Evolutionary conservation across 2,888 invertebrate species (phyloP).

Genomic region (Mystacides longicornis): DNA sequence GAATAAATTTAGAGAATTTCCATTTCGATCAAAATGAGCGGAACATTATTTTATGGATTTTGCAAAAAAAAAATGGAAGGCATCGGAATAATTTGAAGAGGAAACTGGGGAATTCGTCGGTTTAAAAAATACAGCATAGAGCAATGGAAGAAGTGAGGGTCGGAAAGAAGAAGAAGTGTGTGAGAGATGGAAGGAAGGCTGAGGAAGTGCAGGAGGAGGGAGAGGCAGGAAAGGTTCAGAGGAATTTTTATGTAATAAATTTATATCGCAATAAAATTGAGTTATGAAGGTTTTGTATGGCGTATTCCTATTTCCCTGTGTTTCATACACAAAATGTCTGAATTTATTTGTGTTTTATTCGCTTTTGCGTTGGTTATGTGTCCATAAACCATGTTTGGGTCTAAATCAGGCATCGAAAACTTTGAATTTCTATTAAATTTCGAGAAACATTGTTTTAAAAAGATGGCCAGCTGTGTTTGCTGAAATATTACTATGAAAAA

Average conservation of each 20-base stretch:
- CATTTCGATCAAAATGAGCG: neutral
- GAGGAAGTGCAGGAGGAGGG: neutral
- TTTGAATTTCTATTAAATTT: too few relatives aligned
- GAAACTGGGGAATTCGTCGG: neutral
- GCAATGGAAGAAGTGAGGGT: neutral
- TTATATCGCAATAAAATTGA: conserved; percentile 27
- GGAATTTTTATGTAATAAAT: conserved; percentile 27
- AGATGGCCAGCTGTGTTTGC: too few relatives aligned
- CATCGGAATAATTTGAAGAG: neutral
- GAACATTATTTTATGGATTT: neutral
- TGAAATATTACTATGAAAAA: too few relatives aligned
- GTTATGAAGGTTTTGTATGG: conserved; percentile 27
- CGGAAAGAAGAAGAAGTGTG: neutral
- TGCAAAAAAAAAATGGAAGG: neutral
- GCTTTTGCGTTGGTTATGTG: conserved; percentile 26
- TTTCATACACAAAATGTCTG: conserved; percentile 27
- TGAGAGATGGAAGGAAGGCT: neutral
- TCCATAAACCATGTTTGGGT: conserved; percentile 22
- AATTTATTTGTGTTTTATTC: conserved; percentile 27
- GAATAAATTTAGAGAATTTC: neutral
- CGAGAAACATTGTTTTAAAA: too few relatives aligned
- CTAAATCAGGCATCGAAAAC: neutral
- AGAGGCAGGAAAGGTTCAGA: conserved; percentile 15
- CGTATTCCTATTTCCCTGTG: conserved; percentile 27
- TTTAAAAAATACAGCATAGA: too few relatives aligned